These are phyloP conservation scores for Eulacestoma nigropectus DNA, from an alignment of 2,113 vertebrate genomes.

Conservation along the genomic window DNA sequence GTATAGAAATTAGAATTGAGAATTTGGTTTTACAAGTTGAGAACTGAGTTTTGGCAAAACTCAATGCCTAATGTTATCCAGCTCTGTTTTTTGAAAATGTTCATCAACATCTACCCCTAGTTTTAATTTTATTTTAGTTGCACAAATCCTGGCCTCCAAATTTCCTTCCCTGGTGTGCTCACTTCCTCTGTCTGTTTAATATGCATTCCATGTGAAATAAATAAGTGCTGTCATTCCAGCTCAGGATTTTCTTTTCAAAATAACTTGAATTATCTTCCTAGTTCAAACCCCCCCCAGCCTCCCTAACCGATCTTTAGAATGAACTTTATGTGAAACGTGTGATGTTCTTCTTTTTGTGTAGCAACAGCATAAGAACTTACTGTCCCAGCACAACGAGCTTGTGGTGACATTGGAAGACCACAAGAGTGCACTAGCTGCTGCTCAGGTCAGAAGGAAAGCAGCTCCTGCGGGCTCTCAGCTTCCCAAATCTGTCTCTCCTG, in stretches of 20 bases:
- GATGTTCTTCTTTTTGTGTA: conserved; percentile 74
- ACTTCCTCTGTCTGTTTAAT: neutral
- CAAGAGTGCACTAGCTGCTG: conserved; percentile 95
- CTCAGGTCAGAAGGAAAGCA: conserved; percentile 84
- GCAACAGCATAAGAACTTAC: conserved; percentile 91
- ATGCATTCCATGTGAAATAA: neutral
- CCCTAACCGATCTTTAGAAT: neutral
- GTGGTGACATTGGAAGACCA: conserved; percentile 94
- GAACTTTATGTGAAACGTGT: conserved; percentile 27
- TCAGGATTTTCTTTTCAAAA: neutral
- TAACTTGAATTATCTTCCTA: neutral
- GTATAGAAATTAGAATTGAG: neutral
- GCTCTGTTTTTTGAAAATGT: neutral
- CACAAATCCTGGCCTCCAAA: neutral
- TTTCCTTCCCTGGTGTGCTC: neutral
- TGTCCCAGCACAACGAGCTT: conserved; percentile 86
- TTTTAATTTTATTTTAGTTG: neutral
- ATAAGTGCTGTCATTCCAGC: neutral
- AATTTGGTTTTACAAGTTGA: neutral
- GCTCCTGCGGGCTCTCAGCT: conserved; percentile 5
- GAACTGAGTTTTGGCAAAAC: neutral
- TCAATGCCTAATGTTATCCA: neutral
- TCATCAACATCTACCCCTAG: neutral
- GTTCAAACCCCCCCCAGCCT: neutral
- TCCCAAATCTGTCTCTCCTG: neutral